Evolutionary conservation across 1,140 invertebrate genomes (phyloP), one percentile per base, ranked within the genome.

Genomic region (Bombus sibiricus): DNA sequence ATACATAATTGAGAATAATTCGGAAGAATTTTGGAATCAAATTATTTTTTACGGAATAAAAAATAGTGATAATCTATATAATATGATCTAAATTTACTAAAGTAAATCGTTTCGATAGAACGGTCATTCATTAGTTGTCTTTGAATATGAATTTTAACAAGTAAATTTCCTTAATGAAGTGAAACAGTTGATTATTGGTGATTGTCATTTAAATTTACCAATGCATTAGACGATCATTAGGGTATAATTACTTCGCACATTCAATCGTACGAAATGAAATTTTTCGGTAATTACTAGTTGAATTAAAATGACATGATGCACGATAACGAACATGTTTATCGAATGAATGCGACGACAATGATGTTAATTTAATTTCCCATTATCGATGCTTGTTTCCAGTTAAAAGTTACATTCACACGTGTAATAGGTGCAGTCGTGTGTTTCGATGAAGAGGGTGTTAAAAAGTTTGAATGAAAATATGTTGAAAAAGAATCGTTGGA

Each of bases 241-340:
- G 43, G 41, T 37, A 34, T 57, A 28, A 76, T 76, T 57, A 37
- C 18, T 59, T 39, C 12, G 25, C 13, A 28, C 28, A 39, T 34
- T 78, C 22, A 25, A 66, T 32, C 9, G 28, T 15, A 22, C 59
- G 76, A 78, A 66, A 59, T 59, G 32, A 25, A 59, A 39, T 37
- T 37, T 59, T 76, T 76, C 25, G 34, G n/a, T 25, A 34, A 77
- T 77, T 22, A 15, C 15, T 10, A 64, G 41, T 64, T 22, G 15
- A 18, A 39, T 41, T 78, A 10, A n/a, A 28, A 64, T 15, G 15
- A 18, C 12, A 39, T 12, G 43, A 43, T 10, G 28, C 28, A 41
- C 28, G n/a, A 69, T 59, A 59, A 72, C 22, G 53, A n/a, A 72
- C 57, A 15, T 32, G 10, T 72, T 59, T 81, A 59, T 81, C 22